phyloP scores from a whole-genome alignment of 1,140 invertebrate genomes.

The Bombus soroeensis region DNA sequence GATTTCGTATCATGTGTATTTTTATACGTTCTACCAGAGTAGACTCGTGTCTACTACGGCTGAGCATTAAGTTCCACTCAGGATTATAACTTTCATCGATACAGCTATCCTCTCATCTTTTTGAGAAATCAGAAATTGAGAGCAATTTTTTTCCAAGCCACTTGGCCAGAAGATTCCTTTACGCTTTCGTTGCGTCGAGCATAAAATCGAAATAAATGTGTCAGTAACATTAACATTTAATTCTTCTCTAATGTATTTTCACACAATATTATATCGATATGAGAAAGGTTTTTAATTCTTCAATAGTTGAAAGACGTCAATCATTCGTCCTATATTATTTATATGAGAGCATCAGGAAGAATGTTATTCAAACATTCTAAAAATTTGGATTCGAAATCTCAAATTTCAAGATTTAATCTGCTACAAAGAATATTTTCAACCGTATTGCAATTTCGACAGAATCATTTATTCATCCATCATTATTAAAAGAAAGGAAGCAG shows the following conservation, averaged over 20 bases:
- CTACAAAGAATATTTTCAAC: not conserved
- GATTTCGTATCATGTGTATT: constrained; percentile 52
- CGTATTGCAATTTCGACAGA: not conserved
- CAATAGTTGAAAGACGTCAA: not conserved
- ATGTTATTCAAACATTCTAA: not conserved
- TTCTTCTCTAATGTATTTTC: not conserved
- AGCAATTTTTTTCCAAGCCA: not conserved
- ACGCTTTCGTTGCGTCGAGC: not conserved
- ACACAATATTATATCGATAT: not conserved
- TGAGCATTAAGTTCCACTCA: constrained; percentile 17
- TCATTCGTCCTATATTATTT: not conserved
- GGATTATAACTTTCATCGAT: not conserved
- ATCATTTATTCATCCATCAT: not conserved
- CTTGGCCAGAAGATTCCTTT: not conserved
- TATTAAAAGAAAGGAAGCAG: not conserved
- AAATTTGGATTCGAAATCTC: no score
- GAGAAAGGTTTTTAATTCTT: not conserved
- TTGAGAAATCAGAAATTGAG: not conserved
- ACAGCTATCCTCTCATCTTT: not conserved
- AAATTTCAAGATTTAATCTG: not conserved
- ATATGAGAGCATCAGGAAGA: not conserved
- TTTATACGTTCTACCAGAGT: constrained; percentile 38
- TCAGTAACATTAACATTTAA: not conserved
- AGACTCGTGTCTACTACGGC: constrained; percentile 21
- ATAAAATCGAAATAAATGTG: not conserved